phyloP scores from a whole-genome alignment of 2,888 invertebrate genomes.

The Stenodema calcarata region DNA sequence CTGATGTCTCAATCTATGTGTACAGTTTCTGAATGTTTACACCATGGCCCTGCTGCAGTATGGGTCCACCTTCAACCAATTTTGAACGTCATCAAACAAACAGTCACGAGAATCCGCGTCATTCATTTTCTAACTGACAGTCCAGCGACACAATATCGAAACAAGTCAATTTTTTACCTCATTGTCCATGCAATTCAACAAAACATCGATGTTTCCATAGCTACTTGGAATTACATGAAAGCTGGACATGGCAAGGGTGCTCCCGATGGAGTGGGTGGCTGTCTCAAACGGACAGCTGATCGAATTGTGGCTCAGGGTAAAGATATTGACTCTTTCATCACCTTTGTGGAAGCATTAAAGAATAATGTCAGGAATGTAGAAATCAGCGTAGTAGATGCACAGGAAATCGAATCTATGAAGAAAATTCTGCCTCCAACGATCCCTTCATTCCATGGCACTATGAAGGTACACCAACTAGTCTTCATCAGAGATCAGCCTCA shows the following conservation, averaged over 20 bases:
- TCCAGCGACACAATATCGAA: conserved; percentile 30
- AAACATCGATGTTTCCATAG: background rate
- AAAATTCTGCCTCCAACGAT: background rate
- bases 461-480: conserved; percentile 37
- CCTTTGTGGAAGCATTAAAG: background rate
- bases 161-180: conserved; percentile 23
- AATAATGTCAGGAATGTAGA: conserved; percentile 14
- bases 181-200: background rate
- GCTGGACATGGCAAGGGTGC: too few relatives aligned
- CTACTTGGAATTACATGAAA: too few relatives aligned
- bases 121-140: conserved; percentile 2
- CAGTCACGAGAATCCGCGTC: background rate
- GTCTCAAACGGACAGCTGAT: too few relatives aligned
- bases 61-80: conserved; percentile 34
- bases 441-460: conserved; percentile 13
- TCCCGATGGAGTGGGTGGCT: too few relatives aligned
- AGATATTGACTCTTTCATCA: background rate
- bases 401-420: background rate
- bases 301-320: too few relatives aligned
- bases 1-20: background rate
- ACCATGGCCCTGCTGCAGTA: background rate
- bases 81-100: background rate
- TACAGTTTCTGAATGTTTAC: conserved; percentile 15
- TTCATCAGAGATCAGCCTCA: background rate
- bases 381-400: background rate